Percentiles rank a stretch among this genome's conserved stretches.
These are phyloP conservation scores for Chymomyza fuscimana DNA, from an alignment of 2,888 invertebrate species.

Conservation along the genomic window DNA sequence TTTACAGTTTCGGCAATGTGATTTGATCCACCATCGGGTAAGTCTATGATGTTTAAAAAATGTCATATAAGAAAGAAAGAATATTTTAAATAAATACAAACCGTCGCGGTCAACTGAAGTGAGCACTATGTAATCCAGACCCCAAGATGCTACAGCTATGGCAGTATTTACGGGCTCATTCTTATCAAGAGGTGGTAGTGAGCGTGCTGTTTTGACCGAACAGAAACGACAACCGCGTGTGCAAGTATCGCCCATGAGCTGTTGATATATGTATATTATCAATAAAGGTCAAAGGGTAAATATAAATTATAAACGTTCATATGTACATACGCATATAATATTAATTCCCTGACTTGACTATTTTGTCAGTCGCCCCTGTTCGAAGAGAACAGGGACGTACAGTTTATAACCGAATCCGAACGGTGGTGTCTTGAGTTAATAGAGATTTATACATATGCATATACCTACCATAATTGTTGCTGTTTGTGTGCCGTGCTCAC, in stretches of 20 bases:
- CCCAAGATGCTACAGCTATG: conserved; percentile 94
- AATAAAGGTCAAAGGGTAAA: conserved; percentile 42
- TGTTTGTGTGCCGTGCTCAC: conserved; percentile 96
- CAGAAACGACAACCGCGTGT: conserved; percentile 99
- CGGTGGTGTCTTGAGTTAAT: too few relatives aligned
- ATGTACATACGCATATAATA: not conserved
- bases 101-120: conserved; percentile 99
- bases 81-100: conserved; percentile 70
- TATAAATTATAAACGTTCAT: too few relatives aligned
- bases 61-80: not conserved
- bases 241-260: conserved; percentile 99
- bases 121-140: conserved; percentile 96
- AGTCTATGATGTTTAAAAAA: conserved; percentile 82
- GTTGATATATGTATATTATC: conserved; percentile 56
- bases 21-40: conserved; percentile 94
- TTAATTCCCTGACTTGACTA: not conserved
- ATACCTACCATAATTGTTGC: conserved; percentile 96
- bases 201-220: conserved; percentile 96
- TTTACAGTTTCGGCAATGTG: conserved; percentile 96
- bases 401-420: too few relatives aligned
- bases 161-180: conserved; percentile 96
- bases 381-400: too few relatives aligned
- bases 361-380: too few relatives aligned
- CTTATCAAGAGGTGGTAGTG: conserved; percentile 93
- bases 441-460: not conserved